Evolutionary conservation across 2,113 vertebrate genomes (phyloP).

Genomic region (Vimba vimba): DNA sequence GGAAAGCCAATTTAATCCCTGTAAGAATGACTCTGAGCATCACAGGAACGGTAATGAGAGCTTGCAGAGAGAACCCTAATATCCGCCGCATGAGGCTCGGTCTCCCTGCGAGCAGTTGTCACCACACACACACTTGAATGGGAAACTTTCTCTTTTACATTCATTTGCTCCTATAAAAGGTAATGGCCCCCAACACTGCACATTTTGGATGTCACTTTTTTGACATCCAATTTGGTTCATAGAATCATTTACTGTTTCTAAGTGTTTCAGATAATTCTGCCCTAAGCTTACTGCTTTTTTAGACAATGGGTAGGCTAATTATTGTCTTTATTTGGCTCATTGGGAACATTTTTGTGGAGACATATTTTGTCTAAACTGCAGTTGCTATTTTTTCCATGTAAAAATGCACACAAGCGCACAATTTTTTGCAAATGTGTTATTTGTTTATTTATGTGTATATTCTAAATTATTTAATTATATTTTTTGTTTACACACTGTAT

Average conservation of each 20-base stretch:
- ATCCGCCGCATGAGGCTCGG: constrained; percentile 40
- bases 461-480: too few relatives aligned
- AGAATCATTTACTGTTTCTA: background rate
- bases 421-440: background rate
- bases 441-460: background rate
- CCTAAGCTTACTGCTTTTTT: background rate
- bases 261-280: background rate
- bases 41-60: constrained; percentile 42
- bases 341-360: background rate
- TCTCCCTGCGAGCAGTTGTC: background rate
- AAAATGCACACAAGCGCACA: too few relatives aligned
- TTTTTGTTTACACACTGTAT: background rate
- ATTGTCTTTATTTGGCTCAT: background rate
- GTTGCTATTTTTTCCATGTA: too few relatives aligned
- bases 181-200: background rate
- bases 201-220: constrained; percentile 2
- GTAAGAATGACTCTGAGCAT: constrained; percentile 41
- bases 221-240: constrained; percentile 20
- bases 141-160: background rate
- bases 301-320: background rate
- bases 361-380: background rate
- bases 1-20: constrained; percentile 39
- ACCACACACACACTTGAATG: background rate
- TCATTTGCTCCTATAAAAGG: background rate
- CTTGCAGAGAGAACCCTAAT: constrained; percentile 29